Percentiles rank a stretch among this genome's conserved stretches.
phyloP scores from a whole-genome alignment of 2,797 vertebrate genomes.

The Morus bassanus region DNA sequence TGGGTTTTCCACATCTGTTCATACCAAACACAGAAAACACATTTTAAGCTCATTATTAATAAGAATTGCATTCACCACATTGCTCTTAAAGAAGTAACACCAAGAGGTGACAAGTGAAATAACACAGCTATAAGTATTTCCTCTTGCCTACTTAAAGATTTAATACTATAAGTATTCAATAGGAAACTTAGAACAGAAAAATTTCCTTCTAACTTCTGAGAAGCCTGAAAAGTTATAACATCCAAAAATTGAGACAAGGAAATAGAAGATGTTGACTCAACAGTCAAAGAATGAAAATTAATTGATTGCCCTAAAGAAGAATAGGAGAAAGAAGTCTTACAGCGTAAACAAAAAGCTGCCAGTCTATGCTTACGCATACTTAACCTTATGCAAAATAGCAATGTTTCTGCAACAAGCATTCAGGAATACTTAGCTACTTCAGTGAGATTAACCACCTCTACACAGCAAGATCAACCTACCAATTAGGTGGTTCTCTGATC shows the following conservation, averaged over 20 bases:
- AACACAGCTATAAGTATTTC: neutral
- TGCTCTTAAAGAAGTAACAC: neutral
- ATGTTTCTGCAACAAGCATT: neutral
- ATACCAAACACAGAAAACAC: neutral
- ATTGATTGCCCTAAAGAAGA: neutral
- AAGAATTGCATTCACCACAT: neutral
- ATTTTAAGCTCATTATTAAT: neutral
- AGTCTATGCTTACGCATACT: neutral
- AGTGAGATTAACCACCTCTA: neutral
- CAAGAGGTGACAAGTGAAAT: neutral
- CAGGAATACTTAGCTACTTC: neutral
- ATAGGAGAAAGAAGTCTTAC: neutral
- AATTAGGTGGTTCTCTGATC: neutral
- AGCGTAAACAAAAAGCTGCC: neutral
- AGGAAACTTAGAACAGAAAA: neutral
- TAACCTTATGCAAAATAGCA: neutral
- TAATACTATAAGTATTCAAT: neutral
- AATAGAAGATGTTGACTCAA: neutral
- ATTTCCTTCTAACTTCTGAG: neutral
- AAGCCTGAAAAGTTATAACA: neutral
- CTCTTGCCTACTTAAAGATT: neutral
- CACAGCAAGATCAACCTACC: neutral
- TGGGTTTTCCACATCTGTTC: constrained; percentile 53
- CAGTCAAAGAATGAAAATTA: neutral
- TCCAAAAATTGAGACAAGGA: neutral